A percentile compares a stretch with the other conserved stretches of the same genome.
Conservation (phyloP, 2,797 vertebrate genomes). For the Babyrousa celebensis region DNA sequence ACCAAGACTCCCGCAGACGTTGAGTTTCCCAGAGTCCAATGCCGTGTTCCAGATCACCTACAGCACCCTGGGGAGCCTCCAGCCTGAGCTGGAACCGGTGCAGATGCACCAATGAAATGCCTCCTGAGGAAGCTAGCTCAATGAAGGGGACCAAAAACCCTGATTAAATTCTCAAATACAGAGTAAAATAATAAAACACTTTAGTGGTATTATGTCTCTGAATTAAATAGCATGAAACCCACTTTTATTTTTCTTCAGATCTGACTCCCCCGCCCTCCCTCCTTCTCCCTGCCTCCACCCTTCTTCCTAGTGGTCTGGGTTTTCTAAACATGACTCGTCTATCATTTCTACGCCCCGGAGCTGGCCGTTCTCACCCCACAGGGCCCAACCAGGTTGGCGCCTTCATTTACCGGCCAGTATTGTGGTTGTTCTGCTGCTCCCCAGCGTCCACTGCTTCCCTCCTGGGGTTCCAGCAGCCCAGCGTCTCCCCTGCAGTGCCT, state of each 20-base stretch:
- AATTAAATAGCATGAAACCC: slow-evolving; percentile 37
- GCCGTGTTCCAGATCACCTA: background rate
- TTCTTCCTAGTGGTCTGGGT: background rate
- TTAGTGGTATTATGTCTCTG: background rate
- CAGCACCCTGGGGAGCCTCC: background rate
- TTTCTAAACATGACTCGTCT: background rate
- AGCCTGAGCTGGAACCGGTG: background rate
- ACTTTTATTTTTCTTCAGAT: background rate
- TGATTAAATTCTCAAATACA: slow-evolving; percentile 47
- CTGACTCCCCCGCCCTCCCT: background rate
- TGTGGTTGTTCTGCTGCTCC: background rate
- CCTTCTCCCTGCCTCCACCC: background rate
- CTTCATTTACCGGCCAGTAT: background rate
- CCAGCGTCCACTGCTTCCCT: background rate
- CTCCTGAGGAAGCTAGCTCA: background rate
- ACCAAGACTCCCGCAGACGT: background rate
- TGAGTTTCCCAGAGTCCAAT: slow-evolving; percentile 14
- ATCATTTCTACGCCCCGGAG: background rate
- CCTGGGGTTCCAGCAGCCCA: background rate
- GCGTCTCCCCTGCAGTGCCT: background rate
- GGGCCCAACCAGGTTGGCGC: background rate
- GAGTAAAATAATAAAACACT: background rate
- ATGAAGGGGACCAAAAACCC: background rate
- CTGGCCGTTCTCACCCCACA: background rate
- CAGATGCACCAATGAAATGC: background rate